Conservation (phyloP, 2,113 vertebrate genomes). For the Nothocercus nigrocapillus region DNA sequence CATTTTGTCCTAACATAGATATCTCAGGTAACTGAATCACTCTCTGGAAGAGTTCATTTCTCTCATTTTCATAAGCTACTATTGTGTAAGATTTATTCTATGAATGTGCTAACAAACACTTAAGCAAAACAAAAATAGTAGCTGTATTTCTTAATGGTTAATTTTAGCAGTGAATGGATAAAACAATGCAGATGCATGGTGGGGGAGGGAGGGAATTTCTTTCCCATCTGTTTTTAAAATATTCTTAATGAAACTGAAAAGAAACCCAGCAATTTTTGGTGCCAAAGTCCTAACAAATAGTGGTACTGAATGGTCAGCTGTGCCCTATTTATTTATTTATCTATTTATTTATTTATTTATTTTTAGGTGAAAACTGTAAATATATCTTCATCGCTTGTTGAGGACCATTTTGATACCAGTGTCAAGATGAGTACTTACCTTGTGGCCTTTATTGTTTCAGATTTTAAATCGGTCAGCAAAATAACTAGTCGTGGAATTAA, state of each 20-base stretch:
- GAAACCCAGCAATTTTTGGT: background rate
- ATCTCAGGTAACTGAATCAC: fast-evolving
- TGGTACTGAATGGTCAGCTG: background rate
- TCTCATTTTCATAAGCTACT: background rate
- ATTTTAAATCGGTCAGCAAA: constrained; percentile 90
- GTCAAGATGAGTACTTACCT: constrained; percentile 95
- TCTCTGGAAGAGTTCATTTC: background rate
- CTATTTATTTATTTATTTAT: background rate
- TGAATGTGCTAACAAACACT: background rate
- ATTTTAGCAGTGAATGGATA: fast-evolving
- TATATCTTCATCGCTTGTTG: constrained; percentile 80
- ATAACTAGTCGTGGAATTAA: constrained; percentile 84
- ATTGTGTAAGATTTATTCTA: background rate
- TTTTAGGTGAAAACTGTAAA: constrained; percentile 83
- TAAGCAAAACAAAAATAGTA: background rate
- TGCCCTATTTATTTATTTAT: background rate
- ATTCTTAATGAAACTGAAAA: background rate
- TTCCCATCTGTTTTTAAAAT: background rate
- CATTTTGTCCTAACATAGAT: fast-evolving
- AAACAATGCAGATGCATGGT: background rate
- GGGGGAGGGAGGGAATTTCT: background rate
- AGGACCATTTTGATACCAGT: constrained; percentile 89
- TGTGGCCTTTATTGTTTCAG: constrained; percentile 91
- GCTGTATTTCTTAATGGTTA: background rate
- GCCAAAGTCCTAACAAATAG: background rate